A percentile compares a stretch with the other conserved stretches of the same genome.
Conservation (phyloP, 2,888 invertebrate genomes). For the Cynaeus angustus region DNA sequence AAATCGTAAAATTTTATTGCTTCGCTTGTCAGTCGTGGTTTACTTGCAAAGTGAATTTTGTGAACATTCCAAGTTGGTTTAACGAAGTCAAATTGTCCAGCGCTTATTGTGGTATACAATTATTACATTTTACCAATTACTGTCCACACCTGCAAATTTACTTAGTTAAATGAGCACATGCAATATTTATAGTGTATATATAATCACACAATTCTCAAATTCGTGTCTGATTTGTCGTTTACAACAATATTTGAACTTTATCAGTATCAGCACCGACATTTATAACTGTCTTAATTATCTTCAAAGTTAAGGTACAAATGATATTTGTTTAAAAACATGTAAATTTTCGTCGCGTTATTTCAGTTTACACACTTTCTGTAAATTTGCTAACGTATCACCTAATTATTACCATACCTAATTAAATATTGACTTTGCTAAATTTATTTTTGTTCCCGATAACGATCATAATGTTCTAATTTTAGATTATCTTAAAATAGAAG, state of each 20-base stretch:
- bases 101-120: constrained; percentile 20
- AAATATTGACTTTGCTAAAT: constrained; percentile 23
- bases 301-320: not conserved
- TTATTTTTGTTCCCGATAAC: constrained; percentile 5
- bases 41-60: not conserved
- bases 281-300: not conserved
- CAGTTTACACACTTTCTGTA: constrained; percentile 16
- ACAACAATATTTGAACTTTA: constrained; percentile 37
- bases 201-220: not conserved
- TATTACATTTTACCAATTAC: constrained; percentile 20
- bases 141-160: not conserved
- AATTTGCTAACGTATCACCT: constrained; percentile 24
- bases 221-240: constrained; percentile 17
- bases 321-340: constrained; percentile 25
- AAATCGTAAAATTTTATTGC: constrained; percentile 32
- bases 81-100: constrained; percentile 16
- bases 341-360: constrained; percentile 15
- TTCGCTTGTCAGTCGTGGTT: constrained; percentile 13
- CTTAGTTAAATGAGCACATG: constrained; percentile 5
- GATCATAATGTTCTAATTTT: not conserved
- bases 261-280: not conserved
- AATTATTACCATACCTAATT: constrained; percentile 26
- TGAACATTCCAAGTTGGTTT: not conserved
- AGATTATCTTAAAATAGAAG: not conserved
- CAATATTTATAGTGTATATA: not conserved